Conservation (phyloP, 2,888 invertebrate genomes). For the Sarcophaga caerulescens region DNA sequence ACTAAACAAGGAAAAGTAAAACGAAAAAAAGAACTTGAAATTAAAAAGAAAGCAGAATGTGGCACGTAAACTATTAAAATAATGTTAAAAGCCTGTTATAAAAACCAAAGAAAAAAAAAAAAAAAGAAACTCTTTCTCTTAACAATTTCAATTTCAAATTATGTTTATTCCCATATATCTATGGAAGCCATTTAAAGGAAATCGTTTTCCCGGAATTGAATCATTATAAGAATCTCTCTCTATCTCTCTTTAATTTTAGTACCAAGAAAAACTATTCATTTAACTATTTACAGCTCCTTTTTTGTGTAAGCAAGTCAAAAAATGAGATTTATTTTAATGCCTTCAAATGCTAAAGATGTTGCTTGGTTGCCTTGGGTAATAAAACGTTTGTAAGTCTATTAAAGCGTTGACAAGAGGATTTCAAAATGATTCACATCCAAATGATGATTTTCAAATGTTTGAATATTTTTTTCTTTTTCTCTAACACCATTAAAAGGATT, state of each 20-base stretch:
- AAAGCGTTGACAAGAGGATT: conserved; percentile 80
- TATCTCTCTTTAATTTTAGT: too few relatives aligned
- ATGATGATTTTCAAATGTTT: not conserved
- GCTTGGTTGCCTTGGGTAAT: conserved; percentile 43
- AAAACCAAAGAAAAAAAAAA: too few relatives aligned
- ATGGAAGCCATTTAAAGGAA: too few relatives aligned
- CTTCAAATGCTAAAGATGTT: conserved; percentile 15
- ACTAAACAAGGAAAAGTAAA: not conserved
- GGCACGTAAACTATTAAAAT: not conserved
- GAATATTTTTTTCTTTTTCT: conserved; percentile 40
- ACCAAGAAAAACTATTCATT: too few relatives aligned
- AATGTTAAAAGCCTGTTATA: too few relatives aligned
- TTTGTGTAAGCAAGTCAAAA: not conserved
- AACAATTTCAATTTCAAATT: too few relatives aligned
- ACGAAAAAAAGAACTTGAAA: not conserved
- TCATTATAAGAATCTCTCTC: not conserved
- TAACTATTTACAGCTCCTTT: not conserved
- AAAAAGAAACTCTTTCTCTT: too few relatives aligned
- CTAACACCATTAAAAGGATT: conserved; percentile 79
- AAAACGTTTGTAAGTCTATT: conserved; percentile 77
- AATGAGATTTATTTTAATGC: not conserved
- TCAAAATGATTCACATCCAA: conserved; percentile 65
- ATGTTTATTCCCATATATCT: too few relatives aligned
- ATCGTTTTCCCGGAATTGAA: not conserved
- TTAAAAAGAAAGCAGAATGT: conserved; percentile 15